Evolutionary conservation across 23 tunicate species (phyloP).

Genomic region (Ciona savignyi): DNA sequence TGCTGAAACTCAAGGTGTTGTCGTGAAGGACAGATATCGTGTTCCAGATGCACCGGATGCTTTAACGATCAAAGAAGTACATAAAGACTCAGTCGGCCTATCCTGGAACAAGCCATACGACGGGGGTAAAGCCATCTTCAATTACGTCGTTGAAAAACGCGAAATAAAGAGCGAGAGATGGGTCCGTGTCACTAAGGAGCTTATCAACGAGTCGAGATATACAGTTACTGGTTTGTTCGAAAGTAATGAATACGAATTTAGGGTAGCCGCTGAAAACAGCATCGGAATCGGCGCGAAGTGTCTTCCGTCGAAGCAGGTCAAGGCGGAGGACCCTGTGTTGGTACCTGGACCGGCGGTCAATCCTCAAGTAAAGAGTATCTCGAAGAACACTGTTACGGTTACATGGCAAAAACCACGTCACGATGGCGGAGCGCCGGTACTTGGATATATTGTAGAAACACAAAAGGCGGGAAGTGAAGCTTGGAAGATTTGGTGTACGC

Average conservation of each 20-base stretch:
- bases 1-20: slow-evolving; percentile 59
- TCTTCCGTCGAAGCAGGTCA: slow-evolving; percentile 50
- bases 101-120: slow-evolving; percentile 65
- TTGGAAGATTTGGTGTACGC: slow-evolving; percentile 59
- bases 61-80: slow-evolving; percentile 56
- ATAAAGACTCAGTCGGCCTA: slow-evolving; percentile 60
- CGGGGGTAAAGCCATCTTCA: slow-evolving; percentile 83
- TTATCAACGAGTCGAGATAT: slow-evolving; percentile 70
- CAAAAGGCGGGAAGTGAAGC: slow-evolving; percentile 57
- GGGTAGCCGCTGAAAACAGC: slow-evolving; percentile 89
- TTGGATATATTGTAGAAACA: slow-evolving; percentile 72
- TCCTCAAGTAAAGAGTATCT: slow-evolving; percentile 42
- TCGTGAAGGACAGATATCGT: slow-evolving; percentile 64
- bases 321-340: slow-evolving; percentile 67
- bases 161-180: slow-evolving; percentile 75
- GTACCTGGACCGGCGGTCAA: slow-evolving; percentile 85
- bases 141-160: slow-evolving; percentile 82
- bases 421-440: slow-evolving; percentile 88
- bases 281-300: slow-evolving; percentile 78
- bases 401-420: slow-evolving; percentile 64
- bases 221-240: slow-evolving; percentile 50
- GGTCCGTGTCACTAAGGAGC: slow-evolving; percentile 55
- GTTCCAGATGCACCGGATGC: slow-evolving; percentile 90
- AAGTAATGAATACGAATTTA: slow-evolving; percentile 81
- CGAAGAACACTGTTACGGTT: slow-evolving; percentile 50